Conservation (phyloP, 2,113 vertebrate genomes). For the Platichthys flesus region DNA sequence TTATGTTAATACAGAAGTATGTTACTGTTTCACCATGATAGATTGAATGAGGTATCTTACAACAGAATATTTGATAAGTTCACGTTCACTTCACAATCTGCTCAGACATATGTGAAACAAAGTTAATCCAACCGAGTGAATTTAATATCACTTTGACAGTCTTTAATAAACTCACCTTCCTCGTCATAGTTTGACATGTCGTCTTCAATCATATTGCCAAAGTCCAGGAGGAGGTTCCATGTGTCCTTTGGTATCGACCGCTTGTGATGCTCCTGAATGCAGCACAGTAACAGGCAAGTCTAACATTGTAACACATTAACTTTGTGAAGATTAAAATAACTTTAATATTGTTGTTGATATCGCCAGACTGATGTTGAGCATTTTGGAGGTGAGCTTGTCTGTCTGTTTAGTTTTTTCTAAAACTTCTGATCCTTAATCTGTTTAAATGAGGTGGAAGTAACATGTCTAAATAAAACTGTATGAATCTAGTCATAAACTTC, state of each 20-base stretch:
- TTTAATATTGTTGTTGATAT: not conserved
- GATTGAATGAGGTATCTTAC: too few relatives aligned
- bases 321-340: not conserved
- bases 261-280: slow-evolving; percentile 92
- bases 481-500: not conserved
- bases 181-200: slow-evolving; percentile 99
- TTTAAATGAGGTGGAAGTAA: not conserved
- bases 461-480: not conserved
- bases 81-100: too few relatives aligned
- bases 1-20: too few relatives aligned
- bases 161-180: slow-evolving; percentile 85
- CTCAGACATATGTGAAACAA: too few relatives aligned
- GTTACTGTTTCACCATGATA: too few relatives aligned
- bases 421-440: too few relatives aligned
- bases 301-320: not conserved
- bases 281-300: slow-evolving; percentile 14
- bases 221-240: slow-evolving; percentile 97
- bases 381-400: too few relatives aligned
- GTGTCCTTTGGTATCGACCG: slow-evolving; percentile 96
- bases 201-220: slow-evolving; percentile 96
- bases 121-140: not conserved
- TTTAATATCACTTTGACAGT: not conserved
- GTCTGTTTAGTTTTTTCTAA: too few relatives aligned
- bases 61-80: too few relatives aligned
- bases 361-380: not conserved